Percentiles rank a stretch among this genome's conserved stretches.
These are phyloP conservation scores for Caenorhabditis brenneri DNA, from an alignment of 1,140 invertebrate species.

Conservation along the genomic window DNA sequence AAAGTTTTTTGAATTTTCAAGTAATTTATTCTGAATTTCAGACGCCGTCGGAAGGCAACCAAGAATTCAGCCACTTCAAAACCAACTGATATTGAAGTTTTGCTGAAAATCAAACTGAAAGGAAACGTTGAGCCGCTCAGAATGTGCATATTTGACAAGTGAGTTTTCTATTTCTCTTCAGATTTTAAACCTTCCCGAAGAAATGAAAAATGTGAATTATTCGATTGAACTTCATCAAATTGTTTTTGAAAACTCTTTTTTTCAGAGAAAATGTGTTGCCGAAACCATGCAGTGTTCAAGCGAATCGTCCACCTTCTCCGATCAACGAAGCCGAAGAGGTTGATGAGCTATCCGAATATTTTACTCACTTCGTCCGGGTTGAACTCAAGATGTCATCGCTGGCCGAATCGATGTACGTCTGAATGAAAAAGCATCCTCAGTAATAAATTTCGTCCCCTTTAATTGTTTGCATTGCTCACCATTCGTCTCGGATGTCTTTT, in stretches of 20 bases:
- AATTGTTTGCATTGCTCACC: background rate
- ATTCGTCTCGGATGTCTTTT: background rate
- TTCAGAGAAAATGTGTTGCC: conserved; percentile 14
- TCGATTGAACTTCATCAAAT: no score
- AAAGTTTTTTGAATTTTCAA: background rate
- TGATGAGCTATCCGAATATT: conserved; percentile 56
- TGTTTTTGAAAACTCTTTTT: no score
- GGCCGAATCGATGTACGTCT: conserved; percentile 55
- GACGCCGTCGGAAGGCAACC: background rate
- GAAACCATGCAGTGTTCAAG: conserved; percentile 36
- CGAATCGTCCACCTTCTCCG: conserved; percentile 13
- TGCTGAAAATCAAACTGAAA: conserved; percentile 21
- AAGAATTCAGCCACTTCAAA: background rate
- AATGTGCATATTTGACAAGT: conserved; percentile 40
- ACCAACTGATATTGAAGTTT: background rate
- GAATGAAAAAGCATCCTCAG: background rate
- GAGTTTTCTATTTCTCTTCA: no score
- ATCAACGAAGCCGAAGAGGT: conserved; percentile 30
- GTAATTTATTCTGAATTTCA: background rate
- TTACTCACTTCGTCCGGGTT: conserved; percentile 56
- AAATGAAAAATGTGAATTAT: no score
- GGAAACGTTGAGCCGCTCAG: conserved; percentile 41
- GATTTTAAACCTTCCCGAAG: background rate
- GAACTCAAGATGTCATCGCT: conserved; percentile 57
- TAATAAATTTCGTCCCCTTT: no score